A percentile compares a stretch with the other conserved stretches of the same genome.
Conservation (phyloP, 2,113 vertebrate species). For the Rattus norvegicus region DNA sequence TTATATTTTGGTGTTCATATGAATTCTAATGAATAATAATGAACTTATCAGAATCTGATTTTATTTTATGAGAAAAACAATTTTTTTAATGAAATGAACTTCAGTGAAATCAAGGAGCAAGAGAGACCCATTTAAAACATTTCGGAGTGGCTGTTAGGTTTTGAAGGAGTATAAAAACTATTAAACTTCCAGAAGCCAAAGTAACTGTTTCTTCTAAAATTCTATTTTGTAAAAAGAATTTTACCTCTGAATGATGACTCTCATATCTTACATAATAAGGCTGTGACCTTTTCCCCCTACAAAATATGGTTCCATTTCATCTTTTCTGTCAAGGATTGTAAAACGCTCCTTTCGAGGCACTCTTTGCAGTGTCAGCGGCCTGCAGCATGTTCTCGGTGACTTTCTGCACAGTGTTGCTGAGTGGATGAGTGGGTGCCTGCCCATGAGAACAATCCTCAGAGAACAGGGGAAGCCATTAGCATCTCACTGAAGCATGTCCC, state of each 20-base stretch:
- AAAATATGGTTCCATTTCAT: conserved; percentile 30
- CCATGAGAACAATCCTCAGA: neutral
- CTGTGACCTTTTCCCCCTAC: neutral
- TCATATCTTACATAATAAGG: conserved; percentile 1
- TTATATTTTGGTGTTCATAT: neutral
- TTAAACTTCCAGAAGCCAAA: neutral
- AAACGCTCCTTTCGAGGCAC: neutral
- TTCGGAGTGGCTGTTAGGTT: neutral
- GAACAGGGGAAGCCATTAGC: neutral
- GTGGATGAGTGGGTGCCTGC: neutral
- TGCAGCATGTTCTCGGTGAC: neutral
- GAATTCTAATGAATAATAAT: conserved; percentile 30
- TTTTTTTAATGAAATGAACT: neutral
- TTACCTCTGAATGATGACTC: conserved; percentile 4
- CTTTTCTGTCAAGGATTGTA: neutral
- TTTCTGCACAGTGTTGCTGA: neutral
- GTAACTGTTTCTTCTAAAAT: conserved; percentile 23
- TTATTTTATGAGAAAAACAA: neutral
- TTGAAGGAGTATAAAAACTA: conserved; percentile 14
- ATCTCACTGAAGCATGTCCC: neutral
- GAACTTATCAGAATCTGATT: neutral
- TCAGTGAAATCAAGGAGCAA: conserved; percentile 2
- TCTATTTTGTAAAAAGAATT: conserved; percentile 39
- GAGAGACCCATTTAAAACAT: neutral
- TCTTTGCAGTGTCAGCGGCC: conserved; percentile 31